Conservation (phyloP, 2,888 invertebrate genomes). For the Melieria omissa region DNA sequence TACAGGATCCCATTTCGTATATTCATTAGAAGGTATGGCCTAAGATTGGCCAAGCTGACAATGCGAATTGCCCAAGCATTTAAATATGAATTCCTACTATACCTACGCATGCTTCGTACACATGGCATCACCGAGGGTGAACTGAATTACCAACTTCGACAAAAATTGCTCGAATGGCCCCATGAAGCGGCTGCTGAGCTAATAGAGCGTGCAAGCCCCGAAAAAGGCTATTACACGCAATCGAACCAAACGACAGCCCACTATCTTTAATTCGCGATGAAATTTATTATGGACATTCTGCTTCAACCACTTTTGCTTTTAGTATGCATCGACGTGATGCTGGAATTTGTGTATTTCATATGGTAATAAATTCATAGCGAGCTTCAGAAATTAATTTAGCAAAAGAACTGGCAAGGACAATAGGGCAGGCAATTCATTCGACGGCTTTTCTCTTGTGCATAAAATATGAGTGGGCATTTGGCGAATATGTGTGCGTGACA, state of each 20-base stretch:
- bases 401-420: constrained; percentile 18
- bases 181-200: no score
- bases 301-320: background rate
- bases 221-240: constrained; percentile 43
- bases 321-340: constrained; percentile 13
- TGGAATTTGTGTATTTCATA: constrained; percentile 43
- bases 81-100: no score
- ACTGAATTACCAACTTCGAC: no score
- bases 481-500: background rate
- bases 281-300: constrained; percentile 25
- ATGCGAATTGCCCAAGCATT: no score
- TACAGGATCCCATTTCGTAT: no score
- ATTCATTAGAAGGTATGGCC: no score
- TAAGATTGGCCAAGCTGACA: no score
- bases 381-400: constrained; percentile 48
- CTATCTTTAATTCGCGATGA: constrained; percentile 9
- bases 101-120: no score
- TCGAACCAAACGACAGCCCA: background rate
- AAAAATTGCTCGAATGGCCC: no score
- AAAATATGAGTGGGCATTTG: background rate
- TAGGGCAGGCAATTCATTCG: no score
- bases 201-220: no score
- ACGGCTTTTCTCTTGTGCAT: background rate
- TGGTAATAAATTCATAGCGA: constrained; percentile 57
- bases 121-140: no score